These are phyloP conservation scores for Galago senegalensis DNA, from an alignment of 2,797 vertebrate genomes.

Conservation along the genomic window DNA sequence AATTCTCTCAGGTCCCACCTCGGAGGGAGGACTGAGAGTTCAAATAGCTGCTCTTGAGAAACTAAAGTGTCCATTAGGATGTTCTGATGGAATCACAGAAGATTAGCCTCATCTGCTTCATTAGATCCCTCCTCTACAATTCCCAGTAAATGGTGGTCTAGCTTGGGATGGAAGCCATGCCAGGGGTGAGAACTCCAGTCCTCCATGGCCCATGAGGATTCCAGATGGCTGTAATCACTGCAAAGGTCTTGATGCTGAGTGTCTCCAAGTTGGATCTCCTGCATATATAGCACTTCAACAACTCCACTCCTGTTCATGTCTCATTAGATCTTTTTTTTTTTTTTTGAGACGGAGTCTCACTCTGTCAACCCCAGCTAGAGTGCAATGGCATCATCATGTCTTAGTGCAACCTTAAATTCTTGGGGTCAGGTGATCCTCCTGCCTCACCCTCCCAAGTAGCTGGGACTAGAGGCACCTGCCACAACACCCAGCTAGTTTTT, in stretches of 20 bases:
- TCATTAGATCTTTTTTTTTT: background rate
- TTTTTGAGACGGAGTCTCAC: background rate
- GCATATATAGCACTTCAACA: fast-evolving
- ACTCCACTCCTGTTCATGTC: fast-evolving
- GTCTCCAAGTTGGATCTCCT: background rate
- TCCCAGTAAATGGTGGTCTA: fast-evolving
- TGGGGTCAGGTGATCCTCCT: background rate
- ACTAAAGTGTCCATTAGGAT: background rate
- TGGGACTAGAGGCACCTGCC: background rate
- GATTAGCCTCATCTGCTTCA: background rate
- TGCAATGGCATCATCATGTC: background rate
- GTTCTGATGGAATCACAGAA: background rate
- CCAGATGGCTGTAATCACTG: fast-evolving
- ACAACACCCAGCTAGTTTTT: background rate
- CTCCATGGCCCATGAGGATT: no score
- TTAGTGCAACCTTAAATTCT: background rate
- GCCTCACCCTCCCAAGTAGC: background rate
- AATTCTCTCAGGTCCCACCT: background rate
- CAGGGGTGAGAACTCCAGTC: background rate
- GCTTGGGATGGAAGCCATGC: background rate
- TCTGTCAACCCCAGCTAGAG: background rate
- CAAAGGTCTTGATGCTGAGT: background rate
- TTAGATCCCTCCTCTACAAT: no score
- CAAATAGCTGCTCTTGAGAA: background rate
- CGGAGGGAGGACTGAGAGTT: background rate